A percentile compares a stretch with the other conserved stretches of the same genome.
phyloP scores from a whole-genome alignment of 2,888 invertebrate species.

The Disparrhopalites patrizii region DNA sequence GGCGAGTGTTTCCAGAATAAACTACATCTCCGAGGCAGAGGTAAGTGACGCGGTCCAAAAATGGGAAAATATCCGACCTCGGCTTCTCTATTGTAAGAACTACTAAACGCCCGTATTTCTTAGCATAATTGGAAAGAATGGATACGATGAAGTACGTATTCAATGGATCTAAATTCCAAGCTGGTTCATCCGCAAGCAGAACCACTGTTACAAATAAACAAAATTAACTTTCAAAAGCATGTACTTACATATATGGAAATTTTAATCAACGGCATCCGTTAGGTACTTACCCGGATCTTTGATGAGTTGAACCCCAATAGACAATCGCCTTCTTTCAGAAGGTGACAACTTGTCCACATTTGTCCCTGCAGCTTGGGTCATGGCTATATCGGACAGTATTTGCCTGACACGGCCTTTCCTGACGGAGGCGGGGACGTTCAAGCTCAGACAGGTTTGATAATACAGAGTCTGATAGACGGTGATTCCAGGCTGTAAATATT shows the following conservation, averaged over 20 bases:
- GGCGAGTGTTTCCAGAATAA: slow-evolving; percentile 83
- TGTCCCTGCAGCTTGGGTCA: slow-evolving; percentile 66
- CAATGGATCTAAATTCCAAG: slow-evolving; percentile 88
- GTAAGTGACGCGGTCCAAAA: slow-evolving; percentile 85
- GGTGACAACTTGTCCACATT: slow-evolving; percentile 77
- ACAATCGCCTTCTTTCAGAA: slow-evolving; percentile 82
- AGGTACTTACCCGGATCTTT: slow-evolving; percentile 75
- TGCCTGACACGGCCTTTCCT: slow-evolving; percentile 83
- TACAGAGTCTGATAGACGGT: slow-evolving; percentile 81
- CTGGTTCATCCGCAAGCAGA: slow-evolving; percentile 86
- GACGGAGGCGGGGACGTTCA: slow-evolving; percentile 67
- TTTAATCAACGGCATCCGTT: not conserved
- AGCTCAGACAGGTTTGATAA: slow-evolving; percentile 63
- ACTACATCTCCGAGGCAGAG: slow-evolving; percentile 87
- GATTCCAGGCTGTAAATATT: slow-evolving; percentile 65
- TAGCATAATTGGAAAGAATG: slow-evolving; percentile 79
- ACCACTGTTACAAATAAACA: slow-evolving; percentile 59
- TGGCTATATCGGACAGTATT: slow-evolving; percentile 86
- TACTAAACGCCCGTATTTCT: slow-evolving; percentile 85
- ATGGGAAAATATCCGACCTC: slow-evolving; percentile 89
- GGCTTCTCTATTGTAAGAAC: slow-evolving; percentile 91
- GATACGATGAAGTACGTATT: slow-evolving; percentile 93
- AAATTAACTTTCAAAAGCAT: not conserved
- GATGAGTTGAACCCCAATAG: slow-evolving; percentile 87
- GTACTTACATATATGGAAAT: not conserved